Base-by-base conservation (phyloP, 35 echinoderm and acorn worm genomes). In the Chiridota heheva region DNA sequence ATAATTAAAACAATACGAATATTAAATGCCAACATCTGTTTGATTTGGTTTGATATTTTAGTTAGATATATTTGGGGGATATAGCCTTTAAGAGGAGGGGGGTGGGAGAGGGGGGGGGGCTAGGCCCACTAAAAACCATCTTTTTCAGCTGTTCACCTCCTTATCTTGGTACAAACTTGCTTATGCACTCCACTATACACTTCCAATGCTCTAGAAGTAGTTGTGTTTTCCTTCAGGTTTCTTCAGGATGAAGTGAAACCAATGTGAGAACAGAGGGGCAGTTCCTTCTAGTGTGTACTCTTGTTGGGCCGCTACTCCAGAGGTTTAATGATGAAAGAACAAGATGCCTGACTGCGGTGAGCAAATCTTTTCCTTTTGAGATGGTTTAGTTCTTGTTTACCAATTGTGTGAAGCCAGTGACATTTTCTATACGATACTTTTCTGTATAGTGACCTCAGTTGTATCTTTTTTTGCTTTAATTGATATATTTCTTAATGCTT, bases 291-390 rank as follows among this genome's bases (percentile, higher is more conserved):
- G 89, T 88, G 16, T 97, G 88, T 70, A 85, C 82, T 44, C 57
- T 97, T 0, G 73, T 91, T 39, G 89, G 94, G 18, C 94, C 88
- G 45, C 86, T 97, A 55, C 79, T 97, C 0, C 94, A 97, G 34
- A 41, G 94, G 10, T 97, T 97, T 43, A 84, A 97, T 88, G 83
- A 91, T 40, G 94, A 97, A 42, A 91, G 94, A 63, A 97, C 94
- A 5, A 56, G 94, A 6, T 88, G 89, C 59, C 47, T 97, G 31
- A 77, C 91, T 43, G 85, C 91, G 78, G 94, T 96, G 64, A 44
- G 84, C 76, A 40, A 31, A 61, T 0, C 1, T 72, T 37, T 36
- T 84, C 22, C 36, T 16, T 61, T 15, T 66, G 15, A 13, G 18
- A 18, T 66, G 15, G 30, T 0, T 22, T 2, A 22, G 13, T 22